phyloP scores from a whole-genome alignment of 2,113 vertebrate species.

The Saccopteryx leptura region DNA sequence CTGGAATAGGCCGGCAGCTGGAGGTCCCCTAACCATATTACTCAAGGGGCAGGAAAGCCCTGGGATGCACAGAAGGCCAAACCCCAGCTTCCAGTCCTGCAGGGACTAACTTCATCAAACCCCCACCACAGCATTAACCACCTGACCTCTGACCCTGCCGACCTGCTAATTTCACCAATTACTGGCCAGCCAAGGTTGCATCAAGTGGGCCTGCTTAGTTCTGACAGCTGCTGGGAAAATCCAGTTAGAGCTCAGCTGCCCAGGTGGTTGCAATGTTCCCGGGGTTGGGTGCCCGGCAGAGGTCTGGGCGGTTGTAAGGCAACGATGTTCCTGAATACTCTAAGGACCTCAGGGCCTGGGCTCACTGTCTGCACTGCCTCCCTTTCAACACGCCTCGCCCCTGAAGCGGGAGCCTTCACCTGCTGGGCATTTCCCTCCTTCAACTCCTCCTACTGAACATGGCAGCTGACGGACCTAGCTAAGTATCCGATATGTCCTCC shows the following conservation, averaged over 20 bases:
- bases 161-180: slow-evolving; percentile 95
- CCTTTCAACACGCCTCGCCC: neutral
- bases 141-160: slow-evolving; percentile 93
- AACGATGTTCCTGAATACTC: neutral
- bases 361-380: too few relatives aligned
- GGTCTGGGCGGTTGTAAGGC: neutral
- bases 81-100: slow-evolving; percentile 76
- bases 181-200: slow-evolving; percentile 92
- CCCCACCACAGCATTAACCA: slow-evolving; percentile 90
- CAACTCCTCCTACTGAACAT: neutral
- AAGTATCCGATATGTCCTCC: fast-evolving
- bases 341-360: neutral
- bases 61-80: neutral
- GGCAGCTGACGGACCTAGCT: fast-evolving
- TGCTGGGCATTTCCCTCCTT: fast-evolving
- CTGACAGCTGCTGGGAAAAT: slow-evolving; percentile 95
- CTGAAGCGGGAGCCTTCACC: neutral
- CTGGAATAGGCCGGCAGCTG: slow-evolving; percentile 53
- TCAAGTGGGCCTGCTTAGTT: slow-evolving; percentile 93
- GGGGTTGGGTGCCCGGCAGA: neutral
- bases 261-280: neutral
- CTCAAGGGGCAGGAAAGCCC: neutral
- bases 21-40: slow-evolving; percentile 39
- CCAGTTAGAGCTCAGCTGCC: slow-evolving; percentile 90
- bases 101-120: slow-evolving; percentile 89